Base-by-base conservation (phyloP, 2,113 vertebrate genomes). In the Pangasianodon hypophthalmus region DNA sequence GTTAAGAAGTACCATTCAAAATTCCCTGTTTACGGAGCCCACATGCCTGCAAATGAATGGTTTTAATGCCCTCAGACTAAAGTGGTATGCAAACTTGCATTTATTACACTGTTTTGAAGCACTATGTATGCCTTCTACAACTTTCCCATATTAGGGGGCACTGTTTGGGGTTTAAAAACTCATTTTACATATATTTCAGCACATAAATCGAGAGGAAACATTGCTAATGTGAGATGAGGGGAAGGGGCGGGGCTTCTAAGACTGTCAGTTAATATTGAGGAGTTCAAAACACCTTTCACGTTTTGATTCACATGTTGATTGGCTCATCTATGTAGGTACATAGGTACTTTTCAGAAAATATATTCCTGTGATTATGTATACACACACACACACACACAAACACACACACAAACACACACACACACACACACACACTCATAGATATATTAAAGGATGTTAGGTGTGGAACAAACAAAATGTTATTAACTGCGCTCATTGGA, bases 351-450 rank as follows among this genome's bases (percentile, higher is more conserved):
- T 37, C 13, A 37, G 62, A 71, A 71, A 71, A 71, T 71, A 71
- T 37, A 37, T 71, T 71, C 13, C n/a, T 69, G 67, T 69, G 67
- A 69, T 69, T 69, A 73, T 44, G 24, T 21, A 32, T 0, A 32
- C 29, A 69, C 64, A 69, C 62, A 62, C 60, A 62, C 60, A 62
- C 21, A 64, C 62, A 64, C 62, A 69, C 69, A 73, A 32, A 73
- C 69, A 73, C 69, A 73, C 69, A 71, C 69, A 71, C 69, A 71
- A 32, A 71, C 69, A 71, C 41, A 75, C 37, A 77, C 73, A 77
- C 73, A 46, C 37, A 46, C 37, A 46, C 41, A 75, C 37, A 75
- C 37, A 44, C 16, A 41, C 6, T 21, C 37, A 44, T 0, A 44
- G 0, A 21, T 10, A 44, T 21, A 75, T 24, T 14, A 21, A 82